Percentiles rank a stretch among this genome's conserved stretches.
phyloP scores from a whole-genome alignment of 1,140 invertebrate species.

The Drosophila lacertosa region DNA sequence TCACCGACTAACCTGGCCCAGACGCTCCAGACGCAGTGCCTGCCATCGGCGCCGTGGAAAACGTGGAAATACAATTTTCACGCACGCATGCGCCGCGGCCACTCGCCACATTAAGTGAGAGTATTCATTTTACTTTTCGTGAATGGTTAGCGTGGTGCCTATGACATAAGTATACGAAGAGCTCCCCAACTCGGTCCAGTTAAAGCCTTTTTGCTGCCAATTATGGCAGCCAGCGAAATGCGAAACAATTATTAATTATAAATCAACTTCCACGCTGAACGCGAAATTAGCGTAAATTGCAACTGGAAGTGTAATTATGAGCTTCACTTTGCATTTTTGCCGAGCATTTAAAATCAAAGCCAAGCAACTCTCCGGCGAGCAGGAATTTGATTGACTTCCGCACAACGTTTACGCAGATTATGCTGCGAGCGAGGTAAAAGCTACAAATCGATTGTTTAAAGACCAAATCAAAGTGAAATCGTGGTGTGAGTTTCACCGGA shows the following conservation, averaged over 20 bases:
- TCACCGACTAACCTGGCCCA: slow-evolving; percentile 9
- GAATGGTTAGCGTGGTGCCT: slow-evolving; percentile 19
- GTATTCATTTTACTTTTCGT: slow-evolving; percentile 72
- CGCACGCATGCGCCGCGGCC: slow-evolving; percentile 64
- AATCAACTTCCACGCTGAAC: slow-evolving; percentile 36
- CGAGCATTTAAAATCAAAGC: slow-evolving; percentile 29
- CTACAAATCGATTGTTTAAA: slow-evolving; percentile 27
- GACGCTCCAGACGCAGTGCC: neutral
- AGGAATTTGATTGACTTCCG: slow-evolving; percentile 62
- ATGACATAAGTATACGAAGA: slow-evolving; percentile 58
- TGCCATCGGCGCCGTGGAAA: neutral
- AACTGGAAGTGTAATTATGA: slow-evolving; percentile 52
- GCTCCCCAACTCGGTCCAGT: neutral
- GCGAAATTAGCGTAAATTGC: slow-evolving; percentile 48
- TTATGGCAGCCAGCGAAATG: slow-evolving; percentile 36
- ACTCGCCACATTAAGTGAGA: slow-evolving; percentile 60
- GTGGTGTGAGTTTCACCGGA: slow-evolving; percentile 9
- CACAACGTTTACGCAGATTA: slow-evolving; percentile 59
- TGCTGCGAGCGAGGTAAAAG: slow-evolving; percentile 33
- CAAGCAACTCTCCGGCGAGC: slow-evolving; percentile 18
- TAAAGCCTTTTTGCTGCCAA: slow-evolving; percentile 44
- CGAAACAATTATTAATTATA: slow-evolving; percentile 54
- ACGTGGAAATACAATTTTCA: slow-evolving; percentile 71
- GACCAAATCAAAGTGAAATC: slow-evolving; percentile 45
- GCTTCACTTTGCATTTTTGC: slow-evolving; percentile 37